These are phyloP conservation scores for Microctenopoma stevenorrisi DNA, from an alignment of 2,797 vertebrate species.

Conservation along the genomic window DNA sequence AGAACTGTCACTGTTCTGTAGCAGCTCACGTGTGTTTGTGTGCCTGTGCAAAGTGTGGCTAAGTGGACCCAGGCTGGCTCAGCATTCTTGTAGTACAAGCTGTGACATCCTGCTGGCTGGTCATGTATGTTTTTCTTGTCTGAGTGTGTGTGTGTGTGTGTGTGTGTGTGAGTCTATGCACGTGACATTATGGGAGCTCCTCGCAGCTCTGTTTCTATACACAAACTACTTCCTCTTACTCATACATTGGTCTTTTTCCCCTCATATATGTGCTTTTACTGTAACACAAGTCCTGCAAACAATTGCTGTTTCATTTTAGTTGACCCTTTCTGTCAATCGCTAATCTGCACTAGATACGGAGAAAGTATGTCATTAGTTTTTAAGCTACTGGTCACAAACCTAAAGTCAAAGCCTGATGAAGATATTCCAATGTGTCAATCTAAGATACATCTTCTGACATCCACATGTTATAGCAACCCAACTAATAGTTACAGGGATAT, in stretches of 20 bases:
- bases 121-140: constrained; percentile 49
- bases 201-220: constrained; percentile 40
- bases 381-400: no score
- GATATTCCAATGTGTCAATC: no score
- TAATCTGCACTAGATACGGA: no score
- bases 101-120: constrained; percentile 53
- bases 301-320: neutral
- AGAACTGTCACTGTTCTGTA: constrained; percentile 18
- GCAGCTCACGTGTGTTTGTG: constrained; percentile 28
- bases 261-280: no score
- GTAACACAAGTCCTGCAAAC: no score
- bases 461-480: no score
- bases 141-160: constrained; percentile 7
- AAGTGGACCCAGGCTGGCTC: constrained; percentile 62
- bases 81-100: constrained; percentile 63
- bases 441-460: no score
- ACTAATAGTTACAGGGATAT: no score
- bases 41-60: constrained; percentile 39
- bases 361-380: no score
- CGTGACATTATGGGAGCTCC: constrained; percentile 63
- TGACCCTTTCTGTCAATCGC: no score
- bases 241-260: neutral
- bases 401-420: no score
- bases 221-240: constrained; percentile 23
- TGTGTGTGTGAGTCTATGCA: constrained; percentile 34